Base-by-base conservation (phyloP, 2,888 invertebrate species). In the Lymantria monacha region DNA sequence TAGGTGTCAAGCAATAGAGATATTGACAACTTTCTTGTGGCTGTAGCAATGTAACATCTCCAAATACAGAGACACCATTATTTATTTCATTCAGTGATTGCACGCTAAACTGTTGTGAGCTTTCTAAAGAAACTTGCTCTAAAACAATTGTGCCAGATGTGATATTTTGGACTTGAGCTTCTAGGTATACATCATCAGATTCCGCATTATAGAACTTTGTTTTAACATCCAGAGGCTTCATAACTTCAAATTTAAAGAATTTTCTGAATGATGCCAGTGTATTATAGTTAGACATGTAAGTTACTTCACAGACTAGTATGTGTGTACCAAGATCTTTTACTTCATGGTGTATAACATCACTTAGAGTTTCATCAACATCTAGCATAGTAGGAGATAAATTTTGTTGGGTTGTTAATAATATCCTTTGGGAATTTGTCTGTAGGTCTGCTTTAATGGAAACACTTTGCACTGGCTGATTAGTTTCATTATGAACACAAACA, bases 261-360 rank as follows among this genome's bases (percentile, higher is more conserved):
- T 99, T 99, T 64, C 98, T 93, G 76, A 99, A 97, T 58, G 97
- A 96, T 79, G 96, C 95, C 33, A 95, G 91, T 63, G 96, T 94
- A 49, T 94, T 94, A 55, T 93, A 93, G 46, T 95, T 93, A 33
- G 95, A 95, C 74, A 94, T 94, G 81, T 99, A 99, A 61, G 95
- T 96, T 1, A 99, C 98, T 86, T 99, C 98, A 89, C 99, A 99
- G 1, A 99, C 98, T 64, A 99, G 91, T 77, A 99, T 98, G 79
- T 99, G 99, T 43, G 98, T 97, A 41, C 99, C 99, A 66, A 98
- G 95, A 91, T 99, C 99, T 87, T 99, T 99, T n/a, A 99, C 98
- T 93, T 99, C 99, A 89, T 99, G 98, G 76, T 98, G 97, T 74
- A 99, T 98, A 36, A 99, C 97, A 87, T 98, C 96, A 87, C 98